Evolutionary conservation across 1,140 invertebrate species (phyloP), one percentile per base, ranked within the genome.

Genomic region (Halictus rubicundus): DNA sequence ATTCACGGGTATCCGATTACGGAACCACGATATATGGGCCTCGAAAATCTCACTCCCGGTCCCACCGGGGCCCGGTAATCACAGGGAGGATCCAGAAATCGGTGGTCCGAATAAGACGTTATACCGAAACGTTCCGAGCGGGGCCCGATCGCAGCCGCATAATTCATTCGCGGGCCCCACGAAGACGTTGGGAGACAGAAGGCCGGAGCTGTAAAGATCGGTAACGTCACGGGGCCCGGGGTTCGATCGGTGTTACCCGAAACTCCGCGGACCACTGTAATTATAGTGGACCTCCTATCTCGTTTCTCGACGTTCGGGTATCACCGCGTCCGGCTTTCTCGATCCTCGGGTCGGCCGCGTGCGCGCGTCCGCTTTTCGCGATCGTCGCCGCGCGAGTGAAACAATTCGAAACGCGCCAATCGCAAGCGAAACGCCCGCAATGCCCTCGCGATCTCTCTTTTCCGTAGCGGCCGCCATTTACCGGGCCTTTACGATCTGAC

Each of bases 91-190:
- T 37, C 32, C 14, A 27, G 27, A 42, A 52, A 64, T 68, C 69
- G 57, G 16, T 49, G 74, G 63, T 60, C 59, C 39, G 54, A 84
- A 27, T 83, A 66, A 84, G 83, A 84, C 61, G 81, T 84, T 83
- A 83, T 25, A 4, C 16, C 19, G 5, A 9, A n/a, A n/a, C 54
- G 19, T 54, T 39, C 2, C 42, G 32, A 32, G 42, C 42, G 10
- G 39, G 8, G 39, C 1, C 37, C 65, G 54, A 74, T 77, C 61
- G 61, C 52, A 37, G 71, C 54, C 72, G 83, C 71, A 84, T 85
- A 81, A 84, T 84, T 85, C 78, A 85, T 84, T 81, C 27, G 25
- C 57, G 39, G 77, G 10, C 42, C 71, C 81, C 52, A 78, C n/a
- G 46, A 73, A 84, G 78, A 60, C 81, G 84, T 73, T 68, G 54